These are phyloP conservation scores for Chrysemys picta DNA, from an alignment of 2,113 vertebrate genomes.

Conservation along the genomic window DNA sequence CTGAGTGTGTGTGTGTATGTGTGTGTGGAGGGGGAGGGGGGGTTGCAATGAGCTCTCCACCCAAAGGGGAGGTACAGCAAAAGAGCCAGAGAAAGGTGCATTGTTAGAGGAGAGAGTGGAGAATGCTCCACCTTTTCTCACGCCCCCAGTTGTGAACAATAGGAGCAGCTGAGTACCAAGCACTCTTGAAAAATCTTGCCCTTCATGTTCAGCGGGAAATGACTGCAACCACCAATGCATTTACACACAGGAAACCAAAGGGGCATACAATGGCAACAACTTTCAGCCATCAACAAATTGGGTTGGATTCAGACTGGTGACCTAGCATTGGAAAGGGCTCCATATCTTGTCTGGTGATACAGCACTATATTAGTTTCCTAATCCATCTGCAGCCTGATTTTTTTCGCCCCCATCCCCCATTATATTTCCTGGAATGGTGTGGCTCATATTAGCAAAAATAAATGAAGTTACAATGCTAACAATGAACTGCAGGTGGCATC, in stretches of 20 bases:
- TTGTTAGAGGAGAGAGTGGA: background rate
- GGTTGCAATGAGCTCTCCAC: background rate
- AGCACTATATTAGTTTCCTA: background rate
- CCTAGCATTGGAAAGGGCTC: background rate
- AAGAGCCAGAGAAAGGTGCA: fast-evolving
- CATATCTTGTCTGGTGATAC: background rate
- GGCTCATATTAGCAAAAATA: background rate
- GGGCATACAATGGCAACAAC: background rate
- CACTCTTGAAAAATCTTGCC: background rate
- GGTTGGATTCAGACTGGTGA: background rate
- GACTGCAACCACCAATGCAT: background rate
- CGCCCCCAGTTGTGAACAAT: background rate
- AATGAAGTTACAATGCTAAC: background rate
- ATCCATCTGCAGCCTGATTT: background rate
- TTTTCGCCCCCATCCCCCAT: background rate
- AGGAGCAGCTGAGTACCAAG: background rate
- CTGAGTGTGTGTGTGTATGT: background rate
- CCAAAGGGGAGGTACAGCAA: too few species aligned
- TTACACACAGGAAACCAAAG: background rate
- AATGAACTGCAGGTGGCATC: background rate
- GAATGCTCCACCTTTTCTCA: fast-evolving
- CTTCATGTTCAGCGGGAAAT: background rate
- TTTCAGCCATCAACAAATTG: background rate
- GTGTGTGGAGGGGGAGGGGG: too few species aligned
- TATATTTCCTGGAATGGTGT: background rate